Percentiles rank a stretch among this genome's conserved stretches.
Conservation (phyloP, 2,797 vertebrate genomes). For the Poecilia gillii region DNA sequence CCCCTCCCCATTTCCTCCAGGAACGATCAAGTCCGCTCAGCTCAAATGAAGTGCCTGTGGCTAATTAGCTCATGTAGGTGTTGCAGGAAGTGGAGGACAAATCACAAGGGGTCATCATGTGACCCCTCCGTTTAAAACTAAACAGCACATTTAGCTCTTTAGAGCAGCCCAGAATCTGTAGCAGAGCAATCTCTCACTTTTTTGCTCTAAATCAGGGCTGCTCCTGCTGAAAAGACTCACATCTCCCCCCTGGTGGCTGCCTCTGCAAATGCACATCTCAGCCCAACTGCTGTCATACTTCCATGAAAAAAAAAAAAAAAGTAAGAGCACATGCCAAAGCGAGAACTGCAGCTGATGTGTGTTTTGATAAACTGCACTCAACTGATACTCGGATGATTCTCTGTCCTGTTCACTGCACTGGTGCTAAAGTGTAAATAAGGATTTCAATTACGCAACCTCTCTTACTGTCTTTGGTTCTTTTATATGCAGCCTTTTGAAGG, state of each 20-base stretch:
- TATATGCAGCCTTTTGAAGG: neutral
- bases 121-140: constrained; percentile 41
- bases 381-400: neutral
- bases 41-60: constrained; percentile 68
- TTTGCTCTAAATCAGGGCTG: constrained; percentile 19
- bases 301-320: no score
- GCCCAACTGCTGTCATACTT: neutral
- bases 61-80: constrained; percentile 69
- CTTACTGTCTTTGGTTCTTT: neutral
- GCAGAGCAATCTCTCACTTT: constrained; percentile 16
- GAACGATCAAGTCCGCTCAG: constrained; percentile 55
- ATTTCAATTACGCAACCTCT: neutral
- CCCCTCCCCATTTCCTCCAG: constrained; percentile 56
- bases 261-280: constrained; percentile 16
- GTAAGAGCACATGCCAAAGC: neutral
- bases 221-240: constrained; percentile 48
- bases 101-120: neutral
- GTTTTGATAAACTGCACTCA: neutral
- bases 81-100: constrained; percentile 54
- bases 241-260: constrained; percentile 77
- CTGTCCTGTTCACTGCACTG: neutral
- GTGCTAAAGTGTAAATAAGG: neutral
- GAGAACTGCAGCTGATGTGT: constrained; percentile 1
- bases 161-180: constrained; percentile 19
- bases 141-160: constrained; percentile 40